Conservation (phyloP, 2,888 invertebrate species). For the Monoplex corrugatus region DNA sequence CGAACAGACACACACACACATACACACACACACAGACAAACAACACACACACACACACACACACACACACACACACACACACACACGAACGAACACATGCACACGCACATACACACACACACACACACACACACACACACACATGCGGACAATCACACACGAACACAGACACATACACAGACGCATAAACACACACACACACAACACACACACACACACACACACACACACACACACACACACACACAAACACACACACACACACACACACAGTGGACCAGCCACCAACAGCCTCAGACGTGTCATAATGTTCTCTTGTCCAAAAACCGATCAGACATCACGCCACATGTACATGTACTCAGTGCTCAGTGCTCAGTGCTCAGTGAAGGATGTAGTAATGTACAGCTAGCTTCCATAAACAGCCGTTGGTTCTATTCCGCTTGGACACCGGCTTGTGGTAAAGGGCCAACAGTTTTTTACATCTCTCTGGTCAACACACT, state of each 20-base stretch:
- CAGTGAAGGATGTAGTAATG: too few species aligned
- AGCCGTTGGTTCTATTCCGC: too few species aligned
- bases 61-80: neutral
- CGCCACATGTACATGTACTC: too few species aligned
- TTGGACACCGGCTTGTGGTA: too few species aligned
- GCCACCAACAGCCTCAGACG: too few species aligned
- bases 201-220: neutral
- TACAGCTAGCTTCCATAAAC: too few species aligned
- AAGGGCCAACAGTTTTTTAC: too few species aligned
- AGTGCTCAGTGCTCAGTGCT: too few species aligned
- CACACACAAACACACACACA: neutral
- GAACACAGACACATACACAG: neutral
- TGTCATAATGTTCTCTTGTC: too few species aligned
- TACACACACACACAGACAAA: neutral
- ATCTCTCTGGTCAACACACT: too few species aligned
- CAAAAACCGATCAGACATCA: too few species aligned
- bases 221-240: neutral
- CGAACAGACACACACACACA: neutral
- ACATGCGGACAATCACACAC: neutral
- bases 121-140: neutral
- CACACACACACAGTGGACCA: too few species aligned
- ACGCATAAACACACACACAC: neutral
- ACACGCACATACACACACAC: neutral
- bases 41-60: neutral
- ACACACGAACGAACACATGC: neutral